Evolutionary conservation across 2,113 vertebrate genomes (phyloP).

Genomic region (Setophaga petechia): DNA sequence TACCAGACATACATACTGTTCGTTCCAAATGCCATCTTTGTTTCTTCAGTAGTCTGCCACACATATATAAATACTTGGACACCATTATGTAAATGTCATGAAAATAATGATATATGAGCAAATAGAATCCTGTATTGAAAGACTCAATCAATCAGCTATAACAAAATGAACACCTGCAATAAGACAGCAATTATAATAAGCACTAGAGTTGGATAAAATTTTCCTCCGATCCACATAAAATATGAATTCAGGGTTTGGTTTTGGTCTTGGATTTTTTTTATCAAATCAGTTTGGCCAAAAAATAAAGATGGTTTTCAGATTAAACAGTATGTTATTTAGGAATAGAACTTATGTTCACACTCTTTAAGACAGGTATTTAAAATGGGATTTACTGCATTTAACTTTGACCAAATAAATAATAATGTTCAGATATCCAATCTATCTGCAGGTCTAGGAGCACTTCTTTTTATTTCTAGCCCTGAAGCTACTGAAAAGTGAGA

Average conservation of each 20-base stretch:
- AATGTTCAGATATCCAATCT: not conserved
- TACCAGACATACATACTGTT: not conserved
- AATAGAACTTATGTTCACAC: not conserved
- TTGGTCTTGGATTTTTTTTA: not conserved
- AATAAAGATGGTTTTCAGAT: not conserved
- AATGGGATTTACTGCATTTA: not conserved
- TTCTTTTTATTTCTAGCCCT: not conserved
- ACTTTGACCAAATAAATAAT: not conserved
- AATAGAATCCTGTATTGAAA: not conserved
- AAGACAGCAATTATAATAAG: not conserved
- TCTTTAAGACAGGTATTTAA: not conserved
- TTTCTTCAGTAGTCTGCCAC: not conserved
- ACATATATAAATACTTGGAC: not conserved
- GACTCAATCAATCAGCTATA: not conserved
- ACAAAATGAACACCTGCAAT: not conserved
- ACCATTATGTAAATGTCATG: not conserved
- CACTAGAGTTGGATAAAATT: not conserved
- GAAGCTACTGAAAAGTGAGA: not conserved
- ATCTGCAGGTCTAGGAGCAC: not conserved
- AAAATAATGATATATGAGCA: not conserved
- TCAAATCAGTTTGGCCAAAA: not conserved
- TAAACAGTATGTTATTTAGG: not conserved
- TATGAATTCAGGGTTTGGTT: not conserved
- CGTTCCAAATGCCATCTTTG: not conserved
- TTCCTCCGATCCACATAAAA: not conserved